Evolutionary conservation across 2,888 invertebrate species (phyloP).

Genomic region (Parnassius orleans): DNA sequence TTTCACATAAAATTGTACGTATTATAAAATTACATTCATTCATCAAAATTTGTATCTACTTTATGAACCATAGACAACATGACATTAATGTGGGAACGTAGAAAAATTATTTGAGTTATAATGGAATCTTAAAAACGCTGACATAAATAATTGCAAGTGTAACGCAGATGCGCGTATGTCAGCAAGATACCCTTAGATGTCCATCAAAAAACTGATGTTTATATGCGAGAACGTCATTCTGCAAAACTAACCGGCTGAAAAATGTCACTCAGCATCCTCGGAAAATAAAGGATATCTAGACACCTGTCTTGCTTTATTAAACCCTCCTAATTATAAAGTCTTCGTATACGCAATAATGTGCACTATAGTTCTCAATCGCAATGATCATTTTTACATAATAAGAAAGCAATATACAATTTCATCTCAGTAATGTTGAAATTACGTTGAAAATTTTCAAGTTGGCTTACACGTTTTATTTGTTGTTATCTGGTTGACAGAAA

Average conservation of each 20-base stretch:
- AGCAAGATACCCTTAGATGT: conserved; percentile 54
- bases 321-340: conserved; percentile 37
- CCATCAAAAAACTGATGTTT: conserved; percentile 65
- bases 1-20: too few species aligned
- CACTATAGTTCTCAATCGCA: conserved; percentile 13
- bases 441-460: conserved; percentile 17
- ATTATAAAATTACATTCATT: too few species aligned
- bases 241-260: conserved; percentile 69
- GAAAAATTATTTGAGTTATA: conserved; percentile 32
- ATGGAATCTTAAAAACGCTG: conserved; percentile 28
- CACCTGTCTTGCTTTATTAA: conserved; percentile 55
- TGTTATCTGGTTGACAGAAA: conserved; percentile 50
- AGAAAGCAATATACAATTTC: conserved; percentile 10
- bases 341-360: conserved; percentile 12
- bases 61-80: too few species aligned
- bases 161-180: conserved; percentile 58
- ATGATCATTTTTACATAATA: conserved; percentile 22
- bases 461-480: conserved; percentile 27
- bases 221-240: conserved; percentile 48
- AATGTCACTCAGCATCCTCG: conserved; percentile 69
- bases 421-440: conserved; percentile 10
- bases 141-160: conserved; percentile 38
- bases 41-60: too few species aligned
- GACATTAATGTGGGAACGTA: conserved; percentile 17
- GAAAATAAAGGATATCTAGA: conserved; percentile 53